Evolutionary conservation across 1,140 invertebrate genomes (phyloP).

Genomic region (Periplaneta americana): DNA sequence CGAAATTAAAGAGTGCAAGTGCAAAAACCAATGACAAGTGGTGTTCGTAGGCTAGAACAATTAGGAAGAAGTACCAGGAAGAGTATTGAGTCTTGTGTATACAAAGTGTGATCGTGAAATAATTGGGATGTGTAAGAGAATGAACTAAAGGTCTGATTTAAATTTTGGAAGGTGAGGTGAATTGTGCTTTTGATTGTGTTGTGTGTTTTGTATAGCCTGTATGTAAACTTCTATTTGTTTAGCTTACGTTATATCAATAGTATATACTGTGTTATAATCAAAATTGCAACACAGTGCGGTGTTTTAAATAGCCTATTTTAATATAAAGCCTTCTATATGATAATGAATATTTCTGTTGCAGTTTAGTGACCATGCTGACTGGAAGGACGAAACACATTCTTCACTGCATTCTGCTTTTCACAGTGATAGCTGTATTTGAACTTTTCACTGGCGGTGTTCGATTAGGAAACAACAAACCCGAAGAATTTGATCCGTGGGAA

Average conservation of each 20-base stretch:
- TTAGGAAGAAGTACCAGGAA: not conserved
- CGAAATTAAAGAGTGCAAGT: not conserved
- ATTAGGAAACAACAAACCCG: constrained; percentile 49
- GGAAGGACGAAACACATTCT: constrained; percentile 65
- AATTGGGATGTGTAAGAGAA: not conserved
- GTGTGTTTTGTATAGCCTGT: not conserved
- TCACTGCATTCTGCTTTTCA: constrained; percentile 70
- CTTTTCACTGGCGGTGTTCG: constrained; percentile 71
- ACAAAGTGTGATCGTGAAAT: not conserved
- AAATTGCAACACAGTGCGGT: not conserved
- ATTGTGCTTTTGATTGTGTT: not conserved
- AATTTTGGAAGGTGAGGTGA: not conserved
- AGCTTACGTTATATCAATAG: not conserved
- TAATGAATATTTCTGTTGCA: not conserved
- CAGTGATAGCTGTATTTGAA: constrained; percentile 72
- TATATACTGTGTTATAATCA: not conserved
- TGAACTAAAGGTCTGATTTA: not conserved
- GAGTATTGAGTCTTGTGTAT: not conserved
- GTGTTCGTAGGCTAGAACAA: not conserved
- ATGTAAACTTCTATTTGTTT: not conserved
- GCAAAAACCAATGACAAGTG: not conserved
- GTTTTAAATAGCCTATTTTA: not conserved
- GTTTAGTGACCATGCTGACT: constrained; percentile 43
- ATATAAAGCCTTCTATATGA: not conserved
- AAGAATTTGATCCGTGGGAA: constrained; percentile 70